Base-by-base conservation (phyloP, 2,113 vertebrate species). In the Scomber scombrus region DNA sequence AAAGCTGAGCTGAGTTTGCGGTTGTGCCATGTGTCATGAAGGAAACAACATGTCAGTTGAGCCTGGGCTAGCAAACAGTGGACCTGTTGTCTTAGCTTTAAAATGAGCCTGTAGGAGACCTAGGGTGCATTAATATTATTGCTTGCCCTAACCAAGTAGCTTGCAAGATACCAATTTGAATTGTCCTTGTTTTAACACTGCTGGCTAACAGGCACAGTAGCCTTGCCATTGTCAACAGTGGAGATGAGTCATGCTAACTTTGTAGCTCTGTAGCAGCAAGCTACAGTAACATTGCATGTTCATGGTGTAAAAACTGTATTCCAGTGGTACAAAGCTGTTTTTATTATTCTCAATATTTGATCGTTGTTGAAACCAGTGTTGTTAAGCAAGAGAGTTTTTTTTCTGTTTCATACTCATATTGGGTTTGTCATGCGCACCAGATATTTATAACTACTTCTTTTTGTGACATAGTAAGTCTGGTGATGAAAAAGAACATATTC, bases 401-500 rank as follows among this genome's bases (percentile, higher is more conserved):
- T 74, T 75, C 2, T 14, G 10, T 56, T 72, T 68, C 4, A 23
- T n/a, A 23, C 21, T 51, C 9, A 57, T 7, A 49, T 7, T 65
- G 66, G 45, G 5, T 58, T 67, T 34, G 45, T 26, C 1, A 45
- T 56, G 19, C 31, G 83, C 23, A 64, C 5, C 18, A 69, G 31
- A 71, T 14, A 75, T 78, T 52, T 45, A 40, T 10, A 31, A 11
- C 34, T 40, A 40, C 34, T 34, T 61, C 0, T 34, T 67, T 74
- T 56, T 45, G 46, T 63, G 14, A 57, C 12, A 19, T n/a, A 10
- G 49, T 75, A 80, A 76, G 61, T 75, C 89, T 74, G 86, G 57
- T 71, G 69, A 85, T 49, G n/a, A n/a, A n/a, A 60, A 58, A 86
- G 60, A 82, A 71, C 18, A 31, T 18, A 34, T 77, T 52, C 77